Base-by-base conservation (phyloP, 1,140 invertebrate species). In the Anoplophora glabripennis region DNA sequence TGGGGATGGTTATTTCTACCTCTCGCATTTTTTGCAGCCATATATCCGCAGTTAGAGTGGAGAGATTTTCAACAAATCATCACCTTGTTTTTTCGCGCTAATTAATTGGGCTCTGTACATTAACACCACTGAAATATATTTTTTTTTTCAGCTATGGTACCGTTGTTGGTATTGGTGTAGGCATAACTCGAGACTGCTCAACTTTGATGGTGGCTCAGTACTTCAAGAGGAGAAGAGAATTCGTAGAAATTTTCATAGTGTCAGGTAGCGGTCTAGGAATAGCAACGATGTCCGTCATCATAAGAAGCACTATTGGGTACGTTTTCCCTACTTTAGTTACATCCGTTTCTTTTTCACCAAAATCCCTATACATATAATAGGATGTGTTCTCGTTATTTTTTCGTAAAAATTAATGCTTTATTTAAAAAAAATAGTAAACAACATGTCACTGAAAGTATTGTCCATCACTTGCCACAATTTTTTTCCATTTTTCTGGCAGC, bases 191-290 rank as follows among this genome's bases (percentile, higher is more conserved):
- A 69, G 86, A 93, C 76, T 92, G 91, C 65, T 90, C 91, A 7
- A 92, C 89, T 10, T 75, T 95, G 61, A 94, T 94, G 89, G 88
- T 94, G 46, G 92, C 91, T 3, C 90, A 94, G 70, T 95, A 94
- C 77, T 94, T 94, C 81, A 92, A 93, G 71, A 74, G 89, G 58
- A 81, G 85, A 67, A 77, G 92, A 53, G 91, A 94, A 75, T 81
- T 92, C 41, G 92, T 94, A 14, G 92, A 95, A 76, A 89, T 94
- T 69, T 87, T 93, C 69, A 88, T 93, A 48, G 86, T 93, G 11
- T 88, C 88, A 37, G 90, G 90, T 59, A 92, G 87, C 64, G 93
- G 93, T 1, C 75, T 93, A 5, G 93, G 93, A 21, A 88, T 94
- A 41, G 85, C 89, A 1, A 78, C 92, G 11, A 90, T 93, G 86